A percentile compares a stretch with the other conserved stretches of the same genome.
Conservation (phyloP, 2,888 invertebrate genomes). For the Prenolepis imparis region DNA sequence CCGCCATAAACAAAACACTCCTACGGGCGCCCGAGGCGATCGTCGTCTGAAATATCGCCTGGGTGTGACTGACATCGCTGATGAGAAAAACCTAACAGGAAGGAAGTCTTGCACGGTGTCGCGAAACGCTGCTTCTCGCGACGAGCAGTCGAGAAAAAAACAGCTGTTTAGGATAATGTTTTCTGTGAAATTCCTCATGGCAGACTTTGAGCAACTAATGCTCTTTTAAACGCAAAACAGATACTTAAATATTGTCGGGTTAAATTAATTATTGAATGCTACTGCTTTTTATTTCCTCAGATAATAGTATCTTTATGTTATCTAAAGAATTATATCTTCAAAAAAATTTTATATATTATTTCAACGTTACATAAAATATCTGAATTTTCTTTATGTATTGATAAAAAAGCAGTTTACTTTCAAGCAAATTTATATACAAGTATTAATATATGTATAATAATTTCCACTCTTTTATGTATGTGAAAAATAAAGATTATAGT, state of each 20-base stretch:
- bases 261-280: not conserved
- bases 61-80: constrained; percentile 79
- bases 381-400: not conserved
- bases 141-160: constrained; percentile 18
- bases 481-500: no score
- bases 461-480: no score
- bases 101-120: constrained; percentile 60
- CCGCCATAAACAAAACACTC: constrained; percentile 79
- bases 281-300: not conserved
- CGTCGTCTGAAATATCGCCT: constrained; percentile 77
- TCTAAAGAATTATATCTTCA: not conserved
- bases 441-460: no score
- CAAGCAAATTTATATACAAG: no score
- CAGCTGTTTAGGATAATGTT: not conserved
- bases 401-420: not conserved
- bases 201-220: not conserved
- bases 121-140: constrained; percentile 51
- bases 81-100: constrained; percentile 62
- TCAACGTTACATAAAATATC: not conserved
- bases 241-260: not conserved
- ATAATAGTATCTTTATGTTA: not conserved
- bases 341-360: not conserved
- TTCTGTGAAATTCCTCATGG: constrained; percentile 19
- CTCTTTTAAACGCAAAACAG: not conserved
- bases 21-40: constrained; percentile 58